These are phyloP conservation scores for Portunus trituberculatus DNA, from an alignment of 1,140 invertebrate species.

Conservation along the genomic window DNA sequence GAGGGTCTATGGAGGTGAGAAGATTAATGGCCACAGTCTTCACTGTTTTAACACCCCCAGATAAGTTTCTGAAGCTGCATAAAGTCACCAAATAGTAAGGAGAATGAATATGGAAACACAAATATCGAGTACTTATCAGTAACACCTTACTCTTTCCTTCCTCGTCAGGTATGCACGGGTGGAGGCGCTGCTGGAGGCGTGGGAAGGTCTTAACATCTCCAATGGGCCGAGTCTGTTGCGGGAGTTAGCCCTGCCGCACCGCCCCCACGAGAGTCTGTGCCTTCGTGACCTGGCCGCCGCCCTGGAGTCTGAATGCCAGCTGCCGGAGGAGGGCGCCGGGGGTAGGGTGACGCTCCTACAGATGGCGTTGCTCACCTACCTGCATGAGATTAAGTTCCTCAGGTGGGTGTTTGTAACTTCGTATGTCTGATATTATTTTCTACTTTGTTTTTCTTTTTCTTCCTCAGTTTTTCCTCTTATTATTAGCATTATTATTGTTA, in stretches of 20 bases:
- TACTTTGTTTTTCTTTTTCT: too few species aligned
- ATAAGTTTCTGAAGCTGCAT: too few species aligned
- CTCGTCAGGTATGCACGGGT: conserved; percentile 80
- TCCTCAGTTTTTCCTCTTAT: too few species aligned
- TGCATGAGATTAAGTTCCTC: conserved; percentile 80
- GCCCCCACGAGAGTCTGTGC: conserved; percentile 83
- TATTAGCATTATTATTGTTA: too few species aligned
- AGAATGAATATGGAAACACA: too few species aligned
- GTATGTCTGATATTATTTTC: not conserved
- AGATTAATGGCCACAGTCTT: too few species aligned
- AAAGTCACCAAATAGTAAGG: too few species aligned
- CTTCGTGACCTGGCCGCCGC: conserved; percentile 86
- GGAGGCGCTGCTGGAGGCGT: conserved; percentile 85
- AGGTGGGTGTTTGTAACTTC: conserved; percentile 78
- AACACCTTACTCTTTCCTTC: not conserved
- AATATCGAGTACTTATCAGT: not conserved
- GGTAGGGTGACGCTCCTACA: conserved; percentile 76
- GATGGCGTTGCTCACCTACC: conserved; percentile 80
- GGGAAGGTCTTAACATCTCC: conserved; percentile 86
- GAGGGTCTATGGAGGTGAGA: too few species aligned
- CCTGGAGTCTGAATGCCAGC: conserved; percentile 88
- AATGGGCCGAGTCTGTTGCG: conserved; percentile 85
- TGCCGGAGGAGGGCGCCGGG: conserved; percentile 60
- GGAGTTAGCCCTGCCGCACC: conserved; percentile 85
- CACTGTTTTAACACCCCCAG: too few species aligned